Base-by-base conservation (phyloP, 2,888 invertebrate genomes). In the Papilio elwesi region DNA sequence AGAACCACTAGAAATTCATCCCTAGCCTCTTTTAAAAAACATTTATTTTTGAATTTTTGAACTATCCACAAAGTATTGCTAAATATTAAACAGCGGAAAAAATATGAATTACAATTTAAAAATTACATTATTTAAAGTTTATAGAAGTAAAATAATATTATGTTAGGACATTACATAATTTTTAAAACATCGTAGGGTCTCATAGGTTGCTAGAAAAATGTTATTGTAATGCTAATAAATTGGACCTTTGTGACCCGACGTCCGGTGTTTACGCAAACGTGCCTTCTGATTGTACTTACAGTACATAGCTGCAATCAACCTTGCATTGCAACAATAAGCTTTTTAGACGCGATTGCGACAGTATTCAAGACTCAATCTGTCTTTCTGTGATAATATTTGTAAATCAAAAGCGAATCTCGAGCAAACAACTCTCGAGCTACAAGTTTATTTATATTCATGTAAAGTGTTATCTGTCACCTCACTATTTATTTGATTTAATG, bases 201-300 rank as follows among this genome's bases (percentile, higher is more conserved):
- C 53, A 16, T 65, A 64, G 49, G 63, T 43, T 55, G 51, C 38
- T 57, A 38, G 52, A 66, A 57, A 73, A 53, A 67, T 64, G 79
- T 82, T 80, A 83, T 83, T 80, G 79, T 78, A 75, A 78, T 82
- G 83, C 26, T 26, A 26, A 82, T 87, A 87, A 87, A 83, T 76
- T 71, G 77, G 84, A 80, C 86, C 87, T 85, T 80, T 77, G 78
- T 57, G 72, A 75, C 68, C 75, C 76, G 74, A 74, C 47, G 69
- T 69, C 69, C 47, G 69, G 52, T 57, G 49, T 65, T n/a, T 13
- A 59, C 53, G 65, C 57, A 69, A 59, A 59, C 38, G 26, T 55
- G 52, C 16, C 38, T 13, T 38, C 16, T 68, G 48, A 65, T 36
- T 57, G n/a, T 55, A 69, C 26, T 59, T 16, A 69, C 66, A 43